Percentiles rank a stretch among this genome's conserved stretches.
Conservation (phyloP, 2,797 vertebrate genomes). For the Coccyzus lansbergi region DNA sequence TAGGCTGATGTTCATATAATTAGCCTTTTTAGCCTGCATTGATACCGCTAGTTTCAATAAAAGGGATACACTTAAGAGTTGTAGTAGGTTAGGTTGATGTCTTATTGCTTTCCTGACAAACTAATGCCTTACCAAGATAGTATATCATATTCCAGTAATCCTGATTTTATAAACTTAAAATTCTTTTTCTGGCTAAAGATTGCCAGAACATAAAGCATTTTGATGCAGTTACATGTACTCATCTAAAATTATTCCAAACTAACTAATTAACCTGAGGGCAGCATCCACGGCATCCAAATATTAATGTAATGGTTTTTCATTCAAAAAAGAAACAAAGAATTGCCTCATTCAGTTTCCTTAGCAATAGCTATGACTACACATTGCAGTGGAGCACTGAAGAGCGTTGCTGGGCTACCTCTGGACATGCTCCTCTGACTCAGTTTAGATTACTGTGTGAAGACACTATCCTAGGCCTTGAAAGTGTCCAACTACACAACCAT, state of each 20-base stretch:
- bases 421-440: background rate
- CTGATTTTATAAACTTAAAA: background rate
- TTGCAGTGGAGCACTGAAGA: background rate
- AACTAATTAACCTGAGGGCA: background rate
- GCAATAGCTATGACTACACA: background rate
- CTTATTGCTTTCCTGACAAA: background rate
- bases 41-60: background rate
- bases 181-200: background rate
- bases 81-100: background rate
- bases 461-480: background rate
- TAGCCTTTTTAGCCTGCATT: background rate
- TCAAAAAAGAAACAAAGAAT: background rate
- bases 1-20: background rate
- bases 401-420: background rate
- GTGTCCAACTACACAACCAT: background rate
- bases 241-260: background rate
- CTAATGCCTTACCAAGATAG: background rate
- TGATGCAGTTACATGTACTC: background rate
- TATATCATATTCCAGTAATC: background rate
- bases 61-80: background rate
- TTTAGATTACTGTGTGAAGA: background rate
- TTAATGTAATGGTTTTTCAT: background rate
- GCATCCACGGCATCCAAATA: background rate
- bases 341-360: background rate
- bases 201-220: background rate